Conservation (phyloP, 2,888 invertebrate genomes). For the Leptinotarsa tumamoca region DNA sequence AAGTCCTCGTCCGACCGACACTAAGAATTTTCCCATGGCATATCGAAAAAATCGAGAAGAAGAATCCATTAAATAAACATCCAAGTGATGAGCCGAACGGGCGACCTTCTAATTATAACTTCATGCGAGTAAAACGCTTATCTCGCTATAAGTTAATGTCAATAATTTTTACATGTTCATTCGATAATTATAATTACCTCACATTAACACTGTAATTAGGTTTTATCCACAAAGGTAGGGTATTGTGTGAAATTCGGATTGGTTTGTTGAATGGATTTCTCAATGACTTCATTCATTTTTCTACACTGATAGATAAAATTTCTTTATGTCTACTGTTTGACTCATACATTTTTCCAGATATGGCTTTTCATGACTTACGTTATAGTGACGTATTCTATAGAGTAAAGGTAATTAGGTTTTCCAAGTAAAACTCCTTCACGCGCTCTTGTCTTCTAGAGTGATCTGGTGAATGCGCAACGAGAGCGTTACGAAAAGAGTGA, state of each 20-base stretch:
- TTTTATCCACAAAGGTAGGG: conserved; percentile 11
- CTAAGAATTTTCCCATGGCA: conserved; percentile 10
- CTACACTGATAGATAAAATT: not conserved
- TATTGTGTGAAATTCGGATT: conserved; percentile 2
- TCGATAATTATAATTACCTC: conserved; percentile 17
- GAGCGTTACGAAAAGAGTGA: too few relatives aligned
- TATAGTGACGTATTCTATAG: too few relatives aligned
- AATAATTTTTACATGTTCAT: conserved; percentile 17
- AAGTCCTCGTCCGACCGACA: not conserved
- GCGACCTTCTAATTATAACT: conserved; percentile 16
- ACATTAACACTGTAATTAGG: conserved; percentile 16
- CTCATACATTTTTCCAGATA: too few relatives aligned
- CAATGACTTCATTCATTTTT: not conserved
- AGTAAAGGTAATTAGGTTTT: too few relatives aligned
- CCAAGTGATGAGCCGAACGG: conserved; percentile 16
- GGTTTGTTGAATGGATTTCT: not conserved
- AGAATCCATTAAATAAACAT: conserved; percentile 18
- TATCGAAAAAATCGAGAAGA: conserved; percentile 7
- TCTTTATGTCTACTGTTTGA: not conserved
- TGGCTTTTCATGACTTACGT: too few relatives aligned
- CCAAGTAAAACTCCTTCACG: too few relatives aligned
- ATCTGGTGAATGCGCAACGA: too few relatives aligned
- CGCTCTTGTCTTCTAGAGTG: too few relatives aligned
- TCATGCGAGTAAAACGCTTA: conserved; percentile 14
- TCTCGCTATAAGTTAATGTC: conserved; percentile 15